Percentiles rank a stretch among this genome's conserved stretches.
phyloP scores from a whole-genome alignment of 2,797 vertebrate species.

The Enteromius mattozi region DNA sequence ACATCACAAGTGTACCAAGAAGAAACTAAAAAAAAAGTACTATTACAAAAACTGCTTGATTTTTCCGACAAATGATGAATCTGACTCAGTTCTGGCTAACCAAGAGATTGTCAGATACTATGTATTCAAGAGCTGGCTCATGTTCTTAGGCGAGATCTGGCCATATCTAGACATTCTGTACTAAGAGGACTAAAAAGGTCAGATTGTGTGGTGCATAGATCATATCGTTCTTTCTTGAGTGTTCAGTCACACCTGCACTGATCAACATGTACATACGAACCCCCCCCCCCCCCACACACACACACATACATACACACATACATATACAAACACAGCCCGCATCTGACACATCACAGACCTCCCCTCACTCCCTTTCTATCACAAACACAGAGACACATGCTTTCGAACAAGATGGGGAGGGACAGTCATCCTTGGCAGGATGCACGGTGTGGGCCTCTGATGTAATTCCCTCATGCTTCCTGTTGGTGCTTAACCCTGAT shows the following conservation, averaged over 20 bases:
- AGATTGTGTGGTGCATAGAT: constrained; percentile 6
- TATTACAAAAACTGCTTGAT: background rate
- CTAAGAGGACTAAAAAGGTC: constrained; percentile 3
- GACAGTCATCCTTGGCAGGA: constrained; percentile 4
- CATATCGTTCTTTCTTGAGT: constrained; percentile 36
- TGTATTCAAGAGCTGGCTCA: constrained; percentile 4
- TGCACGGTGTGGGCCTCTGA: background rate
- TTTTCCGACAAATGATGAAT: background rate
- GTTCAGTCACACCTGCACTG: constrained; percentile 32
- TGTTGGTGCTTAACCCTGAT: constrained; percentile 33
- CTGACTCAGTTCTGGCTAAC: constrained; percentile 1
- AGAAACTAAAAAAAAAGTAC: background rate
- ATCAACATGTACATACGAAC: constrained; percentile 7
- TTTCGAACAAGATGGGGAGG: constrained; percentile 9
- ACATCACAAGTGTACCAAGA: background rate
- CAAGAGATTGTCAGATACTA: background rate
- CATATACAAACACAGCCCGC: background rate
- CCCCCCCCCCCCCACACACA: background rate
- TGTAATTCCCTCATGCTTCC: constrained; percentile 38
- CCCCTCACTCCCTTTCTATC: background rate
- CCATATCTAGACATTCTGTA: constrained; percentile 51
- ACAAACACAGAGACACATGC: constrained; percentile 18
- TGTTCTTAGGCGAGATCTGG: constrained; percentile 12
- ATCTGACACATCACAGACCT: constrained; percentile 18
- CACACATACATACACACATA: background rate